phyloP scores from a whole-genome alignment of 92 coral and sea anemone genomes.

The Parazoanthus darwini region DNA sequence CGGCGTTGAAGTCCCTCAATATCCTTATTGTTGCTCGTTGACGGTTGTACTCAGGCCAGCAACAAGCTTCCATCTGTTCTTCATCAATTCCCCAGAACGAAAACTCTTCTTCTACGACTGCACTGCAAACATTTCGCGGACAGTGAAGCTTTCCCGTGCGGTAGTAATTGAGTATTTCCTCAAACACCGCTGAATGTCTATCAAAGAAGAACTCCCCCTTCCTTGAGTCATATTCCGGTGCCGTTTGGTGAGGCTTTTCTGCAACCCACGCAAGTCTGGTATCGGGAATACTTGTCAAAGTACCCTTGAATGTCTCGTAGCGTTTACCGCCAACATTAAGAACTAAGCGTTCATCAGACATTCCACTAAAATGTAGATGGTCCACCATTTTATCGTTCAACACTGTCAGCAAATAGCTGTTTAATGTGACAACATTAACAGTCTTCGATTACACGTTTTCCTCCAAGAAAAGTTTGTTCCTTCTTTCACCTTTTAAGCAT shows the following conservation, averaged over 20 bases:
- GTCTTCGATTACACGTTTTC: not conserved
- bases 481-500: not conserved
- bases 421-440: not conserved
- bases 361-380: not conserved
- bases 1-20: constrained; percentile 57
- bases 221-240: constrained; percentile 60
- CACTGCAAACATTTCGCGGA: constrained; percentile 80
- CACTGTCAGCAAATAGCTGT: not conserved
- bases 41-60: constrained; percentile 84
- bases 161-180: constrained; percentile 76
- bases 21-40: constrained; percentile 73
- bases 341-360: constrained; percentile 53
- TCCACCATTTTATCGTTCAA: constrained; percentile 12
- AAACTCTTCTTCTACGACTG: constrained; percentile 74
- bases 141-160: constrained; percentile 83
- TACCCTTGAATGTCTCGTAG: constrained; percentile 72
- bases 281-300: constrained; percentile 77
- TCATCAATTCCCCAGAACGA: constrained; percentile 89
- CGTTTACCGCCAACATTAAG: constrained; percentile 78
- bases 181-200: constrained; percentile 75
- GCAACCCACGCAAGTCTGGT: constrained; percentile 81
- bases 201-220: constrained; percentile 80
- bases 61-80: constrained; percentile 78
- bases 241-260: constrained; percentile 57
- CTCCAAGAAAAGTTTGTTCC: not conserved